Conservation (phyloP, 2,888 invertebrate species). For the Conistra vaccinii region DNA sequence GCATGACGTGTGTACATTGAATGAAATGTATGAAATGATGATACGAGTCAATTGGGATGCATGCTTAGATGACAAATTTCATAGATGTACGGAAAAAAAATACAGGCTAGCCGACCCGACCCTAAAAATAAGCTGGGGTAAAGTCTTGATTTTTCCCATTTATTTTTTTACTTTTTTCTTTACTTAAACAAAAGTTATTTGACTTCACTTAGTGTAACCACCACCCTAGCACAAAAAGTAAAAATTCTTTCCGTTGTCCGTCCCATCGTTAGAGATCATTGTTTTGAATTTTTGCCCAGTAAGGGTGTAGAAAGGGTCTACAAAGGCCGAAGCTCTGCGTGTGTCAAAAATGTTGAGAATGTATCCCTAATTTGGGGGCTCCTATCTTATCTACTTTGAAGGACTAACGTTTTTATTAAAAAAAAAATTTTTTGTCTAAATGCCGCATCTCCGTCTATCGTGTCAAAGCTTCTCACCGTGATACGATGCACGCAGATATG, state of each 20-base stretch:
- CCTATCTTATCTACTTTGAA: slow-evolving; percentile 14
- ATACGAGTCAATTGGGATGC: background rate
- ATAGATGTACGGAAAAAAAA: no score
- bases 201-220: background rate
- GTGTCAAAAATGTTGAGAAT: slow-evolving; percentile 57
- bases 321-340: slow-evolving; percentile 9
- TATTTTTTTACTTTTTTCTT: no score
- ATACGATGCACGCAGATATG: no score
- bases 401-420: slow-evolving; percentile 31
- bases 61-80: background rate
- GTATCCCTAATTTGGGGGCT: slow-evolving; percentile 36
- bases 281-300: slow-evolving; percentile 55
- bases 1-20: background rate
- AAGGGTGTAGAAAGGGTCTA: slow-evolving; percentile 36
- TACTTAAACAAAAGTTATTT: no score
- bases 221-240: background rate
- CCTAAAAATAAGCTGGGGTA: no score
- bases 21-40: background rate
- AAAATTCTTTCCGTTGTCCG: slow-evolving; percentile 23
- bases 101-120: no score
- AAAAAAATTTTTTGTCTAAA: background rate
- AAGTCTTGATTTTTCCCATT: no score
- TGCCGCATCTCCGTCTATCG: no score
- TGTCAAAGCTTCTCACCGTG: no score
- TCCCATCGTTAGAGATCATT: slow-evolving; percentile 45